Evolutionary conservation across 1,140 invertebrate genomes (phyloP), one percentile per base, ranked within the genome.

Genomic region (Bombus ignitus): DNA sequence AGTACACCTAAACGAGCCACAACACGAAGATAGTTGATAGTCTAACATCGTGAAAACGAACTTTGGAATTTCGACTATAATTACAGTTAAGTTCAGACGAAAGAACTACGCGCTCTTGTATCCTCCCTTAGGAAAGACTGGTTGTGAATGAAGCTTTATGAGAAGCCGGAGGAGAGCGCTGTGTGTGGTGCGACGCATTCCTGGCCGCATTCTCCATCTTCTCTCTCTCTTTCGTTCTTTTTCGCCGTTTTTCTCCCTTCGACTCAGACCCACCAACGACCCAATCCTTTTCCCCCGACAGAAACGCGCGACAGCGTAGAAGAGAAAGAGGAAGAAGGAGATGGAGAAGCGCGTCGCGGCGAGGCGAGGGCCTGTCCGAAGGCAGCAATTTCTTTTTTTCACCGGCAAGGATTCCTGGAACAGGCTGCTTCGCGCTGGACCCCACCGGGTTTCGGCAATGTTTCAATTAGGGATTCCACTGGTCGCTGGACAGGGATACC

Each of bases 161-260:
- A 77, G 68, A 83, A 74, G 62, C 81, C 62, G 39, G 77, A 70
- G 70, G 39, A 79, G 81, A 89, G 66, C 90, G 84, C 90, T 73
- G 90, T 91, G 90, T 91, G 90, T 88, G 90, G 90, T 91, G 90
- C 87, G 82, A 89, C 87, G 90, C 90, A 91, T 91, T 91, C 90
- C 90, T 87, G 90, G 83, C 81, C 89, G 84, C 81, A 86, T 87
- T 88, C 84, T 78, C 79, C 83, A 47, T 85, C 86, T 81, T 83
- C 88, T 85, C 86, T 82, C 87, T 85, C 87, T 86, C 81, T 81
- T 87, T 82, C 81, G 57, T 77, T 89, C 71, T 68, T 86, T 84
- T 88, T 90, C 80, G 66, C 25, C 37, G 57, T 81, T 89, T 85
- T 90, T 90, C 82, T 81, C 78, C 70, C 65, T 35, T 80, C 65